These are phyloP conservation scores for Flabesymbios commensalis DNA, from an alignment of 2,888 invertebrate species.

Conservation along the genomic window DNA sequence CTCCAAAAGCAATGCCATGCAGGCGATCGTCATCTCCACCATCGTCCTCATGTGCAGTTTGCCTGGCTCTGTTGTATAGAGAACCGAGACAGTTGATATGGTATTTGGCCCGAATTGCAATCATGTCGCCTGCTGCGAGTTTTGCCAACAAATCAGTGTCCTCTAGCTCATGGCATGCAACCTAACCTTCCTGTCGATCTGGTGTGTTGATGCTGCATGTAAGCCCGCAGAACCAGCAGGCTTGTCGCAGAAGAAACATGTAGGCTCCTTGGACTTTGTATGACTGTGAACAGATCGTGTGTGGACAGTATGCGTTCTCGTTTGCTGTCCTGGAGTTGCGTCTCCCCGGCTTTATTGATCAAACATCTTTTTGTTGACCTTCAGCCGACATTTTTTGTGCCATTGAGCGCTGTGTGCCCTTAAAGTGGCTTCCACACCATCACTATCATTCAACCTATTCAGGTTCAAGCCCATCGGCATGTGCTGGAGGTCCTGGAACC, in stretches of 20 bases:
- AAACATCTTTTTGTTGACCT: too few species aligned
- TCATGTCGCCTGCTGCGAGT: not conserved
- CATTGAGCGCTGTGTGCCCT: not conserved
- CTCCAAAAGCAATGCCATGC: too few species aligned
- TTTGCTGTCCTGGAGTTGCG: too few species aligned
- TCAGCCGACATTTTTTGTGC: conserved; percentile 1
- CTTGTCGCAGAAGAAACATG: not conserved
- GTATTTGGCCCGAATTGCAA: too few species aligned
- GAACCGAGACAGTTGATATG: conserved; percentile 1
- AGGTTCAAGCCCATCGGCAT: not conserved
- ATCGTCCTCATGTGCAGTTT: too few species aligned
- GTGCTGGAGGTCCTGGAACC: not conserved
- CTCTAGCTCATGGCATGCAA: not conserved
- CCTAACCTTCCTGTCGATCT: too few species aligned
- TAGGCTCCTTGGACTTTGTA: not conserved
- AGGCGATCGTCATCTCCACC: too few species aligned
- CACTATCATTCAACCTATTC: not conserved
- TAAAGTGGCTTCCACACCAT: not conserved
- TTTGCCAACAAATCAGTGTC: conserved; percentile 1
- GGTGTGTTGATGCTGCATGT: not conserved
- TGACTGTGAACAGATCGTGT: not conserved
- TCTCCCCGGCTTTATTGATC: too few species aligned
- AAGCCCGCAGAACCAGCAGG: not conserved
- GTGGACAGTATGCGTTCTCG: not conserved
- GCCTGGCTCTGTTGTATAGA: too few species aligned